Evolutionary conservation across 2,113 vertebrate genomes (phyloP).

Genomic region (Centropristis striata): DNA sequence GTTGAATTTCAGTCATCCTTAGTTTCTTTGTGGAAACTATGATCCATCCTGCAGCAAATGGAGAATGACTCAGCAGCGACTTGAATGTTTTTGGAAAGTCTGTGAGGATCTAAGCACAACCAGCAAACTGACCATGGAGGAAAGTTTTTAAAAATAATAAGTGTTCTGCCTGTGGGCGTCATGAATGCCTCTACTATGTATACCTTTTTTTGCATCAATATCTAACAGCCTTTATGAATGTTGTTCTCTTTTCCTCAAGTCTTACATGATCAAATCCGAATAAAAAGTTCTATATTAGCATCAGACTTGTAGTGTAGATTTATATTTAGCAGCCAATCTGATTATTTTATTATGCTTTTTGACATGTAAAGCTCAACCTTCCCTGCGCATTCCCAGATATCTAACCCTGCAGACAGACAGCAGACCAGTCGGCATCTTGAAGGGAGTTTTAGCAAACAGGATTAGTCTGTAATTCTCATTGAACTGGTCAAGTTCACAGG

Average conservation of each 20-base stretch:
- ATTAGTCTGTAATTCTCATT: slow-evolving; percentile 1
- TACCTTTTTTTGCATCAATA: not conserved
- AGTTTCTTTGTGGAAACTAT: slow-evolving; percentile 50
- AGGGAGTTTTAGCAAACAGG: not conserved
- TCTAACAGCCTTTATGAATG: not conserved
- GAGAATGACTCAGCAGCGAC: slow-evolving; percentile 30
- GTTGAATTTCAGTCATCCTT: not conserved
- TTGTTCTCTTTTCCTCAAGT: not conserved
- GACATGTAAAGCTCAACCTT: no score
- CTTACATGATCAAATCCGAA: not conserved
- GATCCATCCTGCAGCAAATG: slow-evolving; percentile 18
- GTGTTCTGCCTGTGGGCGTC: not conserved
- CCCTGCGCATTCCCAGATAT: not conserved
- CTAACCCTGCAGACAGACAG: slow-evolving; percentile 8
- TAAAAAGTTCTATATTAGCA: not conserved
- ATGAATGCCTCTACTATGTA: slow-evolving; percentile 29
- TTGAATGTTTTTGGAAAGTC: slow-evolving; percentile 58
- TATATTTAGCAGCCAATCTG: not conserved
- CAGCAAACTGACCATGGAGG: slow-evolving; percentile 31
- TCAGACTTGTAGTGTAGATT: not conserved
- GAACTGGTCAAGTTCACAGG: not conserved
- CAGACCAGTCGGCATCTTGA: not conserved
- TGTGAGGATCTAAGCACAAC: slow-evolving; percentile 24
- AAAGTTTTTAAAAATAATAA: slow-evolving; percentile 27
- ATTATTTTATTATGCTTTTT: not conserved